These are phyloP conservation scores for Aphelenchoides besseyi DNA, from an alignment of 1,140 invertebrate species.

Conservation along the genomic window DNA sequence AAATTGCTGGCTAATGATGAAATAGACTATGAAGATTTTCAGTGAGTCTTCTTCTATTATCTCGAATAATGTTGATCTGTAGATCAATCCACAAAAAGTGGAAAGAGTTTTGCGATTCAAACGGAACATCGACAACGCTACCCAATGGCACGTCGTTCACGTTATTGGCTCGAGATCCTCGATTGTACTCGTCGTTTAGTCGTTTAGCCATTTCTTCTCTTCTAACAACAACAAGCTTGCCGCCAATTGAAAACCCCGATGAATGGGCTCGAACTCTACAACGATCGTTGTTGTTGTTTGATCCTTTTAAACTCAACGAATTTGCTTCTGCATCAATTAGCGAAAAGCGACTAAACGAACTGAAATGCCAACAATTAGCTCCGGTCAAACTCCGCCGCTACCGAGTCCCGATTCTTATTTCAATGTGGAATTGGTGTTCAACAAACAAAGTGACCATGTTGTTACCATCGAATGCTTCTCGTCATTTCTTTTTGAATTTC, in stretches of 20 bases:
- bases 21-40: background rate
- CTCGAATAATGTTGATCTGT: background rate
- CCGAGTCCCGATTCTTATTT: background rate
- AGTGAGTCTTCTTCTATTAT: conserved; percentile 1
- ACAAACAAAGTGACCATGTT: background rate
- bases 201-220: background rate
- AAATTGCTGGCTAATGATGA: background rate
- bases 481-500: background rate
- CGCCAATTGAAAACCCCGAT: background rate
- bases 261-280: background rate
- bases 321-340: background rate
- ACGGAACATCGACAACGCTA: background rate
- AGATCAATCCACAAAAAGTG: background rate
- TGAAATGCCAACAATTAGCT: background rate
- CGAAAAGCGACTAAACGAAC: background rate
- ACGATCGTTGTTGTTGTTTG: background rate
- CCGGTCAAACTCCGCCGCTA: background rate
- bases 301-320: background rate
- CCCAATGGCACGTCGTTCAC: conserved; percentile 16
- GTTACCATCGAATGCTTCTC: background rate
- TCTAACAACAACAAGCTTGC: background rate
- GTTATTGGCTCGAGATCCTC: conserved; percentile 9
- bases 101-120: background rate
- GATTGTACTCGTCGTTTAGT: background rate
- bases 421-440: conserved; percentile 8